Evolutionary conservation across 1,140 invertebrate genomes (phyloP).

Genomic region (Maniola jurtina): DNA sequence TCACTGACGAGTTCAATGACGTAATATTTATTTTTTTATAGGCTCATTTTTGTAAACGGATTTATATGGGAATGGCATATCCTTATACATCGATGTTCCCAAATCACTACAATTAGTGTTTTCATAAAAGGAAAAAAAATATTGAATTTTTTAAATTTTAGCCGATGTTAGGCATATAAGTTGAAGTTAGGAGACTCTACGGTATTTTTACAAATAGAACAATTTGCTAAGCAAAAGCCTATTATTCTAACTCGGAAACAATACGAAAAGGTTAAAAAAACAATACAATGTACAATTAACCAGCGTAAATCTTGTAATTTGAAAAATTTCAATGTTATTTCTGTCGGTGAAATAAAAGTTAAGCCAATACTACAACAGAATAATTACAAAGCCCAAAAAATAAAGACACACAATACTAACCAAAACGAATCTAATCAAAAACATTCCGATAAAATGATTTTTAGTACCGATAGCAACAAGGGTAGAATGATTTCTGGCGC

Average conservation of each 20-base stretch:
- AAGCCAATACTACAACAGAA: conserved; percentile 19
- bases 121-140: too few species aligned
- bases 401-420: neutral
- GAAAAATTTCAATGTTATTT: conserved; percentile 39
- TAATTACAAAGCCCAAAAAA: conserved; percentile 9
- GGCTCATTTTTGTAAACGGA: too few species aligned
- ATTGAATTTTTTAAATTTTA: too few species aligned
- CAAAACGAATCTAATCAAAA: conserved; percentile 2
- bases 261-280: conserved; percentile 61
- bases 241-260: conserved; percentile 54
- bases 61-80: too few species aligned
- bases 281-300: conserved; percentile 39
- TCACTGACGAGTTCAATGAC: too few species aligned
- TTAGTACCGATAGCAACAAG: neutral
- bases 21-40: too few species aligned
- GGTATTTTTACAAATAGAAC: conserved; percentile 46
- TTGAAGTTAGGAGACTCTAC: too few species aligned
- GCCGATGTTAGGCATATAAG: too few species aligned
- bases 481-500: neutral
- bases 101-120: too few species aligned
- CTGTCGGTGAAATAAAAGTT: conserved; percentile 39
- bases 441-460: neutral
- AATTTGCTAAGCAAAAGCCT: conserved; percentile 46
- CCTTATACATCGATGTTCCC: too few species aligned
- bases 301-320: conserved; percentile 31